Percentiles rank a stretch among this genome's conserved stretches.
phyloP scores from a whole-genome alignment of 2,888 invertebrate genomes.

The Uloborus plumipes region DNA sequence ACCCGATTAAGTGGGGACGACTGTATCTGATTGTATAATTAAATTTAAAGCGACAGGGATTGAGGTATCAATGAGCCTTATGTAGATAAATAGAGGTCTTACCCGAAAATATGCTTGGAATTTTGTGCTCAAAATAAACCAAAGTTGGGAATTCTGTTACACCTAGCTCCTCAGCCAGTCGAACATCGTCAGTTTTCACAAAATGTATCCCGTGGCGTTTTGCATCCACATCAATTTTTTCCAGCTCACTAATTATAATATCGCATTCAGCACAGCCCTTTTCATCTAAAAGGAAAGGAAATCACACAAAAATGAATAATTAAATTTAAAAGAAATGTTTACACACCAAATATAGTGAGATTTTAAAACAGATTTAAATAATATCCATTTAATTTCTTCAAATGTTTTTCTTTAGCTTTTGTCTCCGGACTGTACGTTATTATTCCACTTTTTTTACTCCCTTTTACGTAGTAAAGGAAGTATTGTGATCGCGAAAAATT shows the following conservation, averaged over 20 bases:
- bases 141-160: constrained; percentile 92
- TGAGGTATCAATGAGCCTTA: too few species aligned
- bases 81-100: constrained; percentile 69
- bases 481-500: too few species aligned
- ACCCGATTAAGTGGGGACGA: too few species aligned
- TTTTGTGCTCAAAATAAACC: constrained; percentile 93
- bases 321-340: not conserved
- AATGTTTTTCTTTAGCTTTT: too few species aligned
- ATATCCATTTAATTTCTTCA: not conserved
- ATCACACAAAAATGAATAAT: not conserved
- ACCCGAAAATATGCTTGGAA: constrained; percentile 94
- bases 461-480: too few species aligned
- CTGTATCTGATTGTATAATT: too few species aligned
- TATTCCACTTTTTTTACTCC: too few species aligned
- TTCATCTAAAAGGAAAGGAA: constrained; percentile 76
- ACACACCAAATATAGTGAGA: not conserved
- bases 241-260: constrained; percentile 86
- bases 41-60: too few species aligned
- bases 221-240: constrained; percentile 79
- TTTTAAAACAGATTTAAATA: not conserved
- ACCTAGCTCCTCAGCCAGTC: constrained; percentile 89
- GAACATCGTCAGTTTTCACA: constrained; percentile 89
- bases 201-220: constrained; percentile 93
- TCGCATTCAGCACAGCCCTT: constrained; percentile 85
- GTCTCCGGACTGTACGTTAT: too few species aligned